phyloP scores from a whole-genome alignment of 2,113 vertebrate species.

The Eulemur macaco region DNA sequence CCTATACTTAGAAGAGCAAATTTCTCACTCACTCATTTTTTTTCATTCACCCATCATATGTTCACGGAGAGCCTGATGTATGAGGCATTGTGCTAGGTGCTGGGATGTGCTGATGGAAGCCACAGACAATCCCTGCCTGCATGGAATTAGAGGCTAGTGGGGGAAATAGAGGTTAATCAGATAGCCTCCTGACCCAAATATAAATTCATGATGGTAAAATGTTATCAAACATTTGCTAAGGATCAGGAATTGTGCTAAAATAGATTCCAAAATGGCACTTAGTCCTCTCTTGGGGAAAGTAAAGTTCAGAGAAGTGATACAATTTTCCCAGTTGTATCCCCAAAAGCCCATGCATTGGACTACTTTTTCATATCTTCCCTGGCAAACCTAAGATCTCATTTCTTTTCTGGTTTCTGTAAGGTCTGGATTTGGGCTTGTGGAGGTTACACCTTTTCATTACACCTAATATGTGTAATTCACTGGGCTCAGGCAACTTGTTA shows the following conservation, averaged over 20 bases:
- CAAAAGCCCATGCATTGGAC: neutral
- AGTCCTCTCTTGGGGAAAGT: neutral
- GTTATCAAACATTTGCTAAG: neutral
- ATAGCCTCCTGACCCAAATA: neutral
- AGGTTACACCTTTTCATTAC: neutral
- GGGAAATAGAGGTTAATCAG: neutral
- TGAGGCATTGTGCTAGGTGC: neutral
- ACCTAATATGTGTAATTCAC: neutral
- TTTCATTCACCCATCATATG: neutral
- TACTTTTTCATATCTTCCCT: neutral
- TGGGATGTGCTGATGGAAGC: fast-evolving
- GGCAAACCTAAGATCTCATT: neutral
- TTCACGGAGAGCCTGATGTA: neutral
- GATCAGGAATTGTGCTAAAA: neutral
- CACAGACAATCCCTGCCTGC: neutral
- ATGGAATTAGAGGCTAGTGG: neutral
- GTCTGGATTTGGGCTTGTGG: neutral
- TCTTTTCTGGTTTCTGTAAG: neutral
- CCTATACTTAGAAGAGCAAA: neutral
- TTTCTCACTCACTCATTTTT: neutral
- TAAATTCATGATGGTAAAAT: neutral
- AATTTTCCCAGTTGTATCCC: neutral
- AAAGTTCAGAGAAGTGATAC: neutral
- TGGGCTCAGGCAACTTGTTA: neutral
- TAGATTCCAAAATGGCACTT: neutral